phyloP scores from a whole-genome alignment of 2,888 invertebrate genomes.

The Timema podura region DNA sequence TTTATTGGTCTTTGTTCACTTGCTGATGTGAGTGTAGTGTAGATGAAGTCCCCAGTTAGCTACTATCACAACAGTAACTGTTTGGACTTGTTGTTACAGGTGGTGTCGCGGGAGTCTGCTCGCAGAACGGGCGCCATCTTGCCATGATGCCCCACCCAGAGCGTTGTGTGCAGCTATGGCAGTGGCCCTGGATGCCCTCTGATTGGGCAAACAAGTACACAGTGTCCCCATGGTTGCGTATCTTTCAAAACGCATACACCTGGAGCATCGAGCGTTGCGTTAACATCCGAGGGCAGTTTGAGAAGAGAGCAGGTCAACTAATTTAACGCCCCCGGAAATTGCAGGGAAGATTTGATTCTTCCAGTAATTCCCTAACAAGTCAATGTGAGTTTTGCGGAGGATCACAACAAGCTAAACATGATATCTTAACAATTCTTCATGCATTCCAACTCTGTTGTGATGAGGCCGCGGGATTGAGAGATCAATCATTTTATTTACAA shows the following conservation, averaged over 20 bases:
- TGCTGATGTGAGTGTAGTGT: neutral
- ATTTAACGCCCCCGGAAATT: no score
- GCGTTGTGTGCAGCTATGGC: conserved; percentile 83
- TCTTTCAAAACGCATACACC: conserved; percentile 84
- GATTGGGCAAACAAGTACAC: conserved; percentile 47
- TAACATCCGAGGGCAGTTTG: no score
- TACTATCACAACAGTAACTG: conserved; percentile 15
- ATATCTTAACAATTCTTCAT: no score
- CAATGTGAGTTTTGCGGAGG: no score
- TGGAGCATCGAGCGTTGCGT: conserved; percentile 49
- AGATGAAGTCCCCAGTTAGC: neutral
- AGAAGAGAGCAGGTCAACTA: no score
- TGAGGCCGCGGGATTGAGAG: no score
- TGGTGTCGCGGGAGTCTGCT: conserved; percentile 88
- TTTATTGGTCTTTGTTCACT: neutral
- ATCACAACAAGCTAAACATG: no score
- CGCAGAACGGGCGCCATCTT: conserved; percentile 85
- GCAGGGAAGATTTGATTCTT: no score
- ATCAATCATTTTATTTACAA: no score
- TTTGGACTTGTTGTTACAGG: conserved; percentile 42
- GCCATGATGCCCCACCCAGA: conserved; percentile 99
- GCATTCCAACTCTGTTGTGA: no score
- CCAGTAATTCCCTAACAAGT: no score
- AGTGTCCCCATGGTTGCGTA: conserved; percentile 84
- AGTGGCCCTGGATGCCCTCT: conserved; percentile 72